Evolutionary conservation across 2,797 vertebrate species (phyloP).

Genomic region (Bradypodion pumilum): DNA sequence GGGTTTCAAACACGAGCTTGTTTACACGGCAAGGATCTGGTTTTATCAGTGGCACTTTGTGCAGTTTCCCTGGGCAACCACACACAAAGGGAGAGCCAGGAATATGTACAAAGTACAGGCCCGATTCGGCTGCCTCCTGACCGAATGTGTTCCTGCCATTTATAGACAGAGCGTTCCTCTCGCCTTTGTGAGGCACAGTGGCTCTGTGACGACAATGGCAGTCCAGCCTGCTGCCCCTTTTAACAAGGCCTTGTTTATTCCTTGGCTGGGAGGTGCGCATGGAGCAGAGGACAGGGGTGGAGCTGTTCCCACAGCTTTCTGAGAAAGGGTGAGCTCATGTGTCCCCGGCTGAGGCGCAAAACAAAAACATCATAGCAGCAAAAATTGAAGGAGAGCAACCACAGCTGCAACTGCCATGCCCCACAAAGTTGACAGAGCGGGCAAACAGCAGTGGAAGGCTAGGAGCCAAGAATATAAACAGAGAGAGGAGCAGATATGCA

Average conservation of each 20-base stretch:
- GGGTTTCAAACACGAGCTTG: background rate
- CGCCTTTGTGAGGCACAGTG: background rate
- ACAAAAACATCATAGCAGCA: conserved; percentile 15
- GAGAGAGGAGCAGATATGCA: background rate
- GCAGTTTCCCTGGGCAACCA: background rate
- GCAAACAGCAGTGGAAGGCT: background rate
- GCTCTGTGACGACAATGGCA: conserved; percentile 24
- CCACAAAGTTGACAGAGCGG: background rate
- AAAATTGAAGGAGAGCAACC: background rate
- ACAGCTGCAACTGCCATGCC: background rate
- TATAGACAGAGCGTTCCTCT: background rate
- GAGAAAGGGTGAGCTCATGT: conserved; percentile 32
- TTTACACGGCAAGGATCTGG: background rate
- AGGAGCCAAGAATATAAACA: background rate
- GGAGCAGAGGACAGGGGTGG: conserved; percentile 8
- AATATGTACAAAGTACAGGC: background rate
- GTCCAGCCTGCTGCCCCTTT: background rate
- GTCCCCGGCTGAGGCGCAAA: conserved; percentile 14
- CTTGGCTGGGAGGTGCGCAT: background rate
- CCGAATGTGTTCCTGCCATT: background rate
- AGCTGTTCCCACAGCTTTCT: conserved; percentile 42
- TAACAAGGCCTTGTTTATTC: conserved; percentile 33
- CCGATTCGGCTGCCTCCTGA: background rate
- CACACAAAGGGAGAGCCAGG: background rate
- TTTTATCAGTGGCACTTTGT: background rate